A percentile compares a stretch with the other conserved stretches of the same genome.
These are phyloP conservation scores for Latrodectus geometricus DNA, from an alignment of 1,140 invertebrate genomes.

Conservation along the genomic window DNA sequence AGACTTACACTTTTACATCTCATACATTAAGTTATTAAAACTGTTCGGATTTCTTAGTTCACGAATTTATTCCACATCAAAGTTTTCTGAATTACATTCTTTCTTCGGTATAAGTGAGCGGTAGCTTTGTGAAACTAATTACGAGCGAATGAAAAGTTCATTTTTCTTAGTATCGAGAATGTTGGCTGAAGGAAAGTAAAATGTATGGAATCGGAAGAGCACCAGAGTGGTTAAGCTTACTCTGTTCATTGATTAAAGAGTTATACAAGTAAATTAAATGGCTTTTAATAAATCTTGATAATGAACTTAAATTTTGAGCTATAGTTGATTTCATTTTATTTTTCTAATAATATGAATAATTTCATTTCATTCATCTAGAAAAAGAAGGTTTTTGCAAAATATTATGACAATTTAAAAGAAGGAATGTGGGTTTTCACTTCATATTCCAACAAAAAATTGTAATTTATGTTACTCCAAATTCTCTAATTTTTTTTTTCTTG, in stretches of 20 bases:
- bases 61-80: constrained; percentile 39
- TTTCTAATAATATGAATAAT: not conserved
- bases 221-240: not conserved
- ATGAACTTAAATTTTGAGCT: constrained; percentile 18
- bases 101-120: not conserved
- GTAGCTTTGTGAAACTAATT: constrained; percentile 31
- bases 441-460: too few relatives aligned
- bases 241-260: constrained; percentile 15
- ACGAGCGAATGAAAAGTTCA: constrained; percentile 36
- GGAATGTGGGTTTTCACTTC: too few relatives aligned
- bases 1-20: constrained; percentile 4
- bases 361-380: not conserved
- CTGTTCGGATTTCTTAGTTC: constrained; percentile 22
- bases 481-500: too few relatives aligned
- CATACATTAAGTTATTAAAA: constrained; percentile 40
- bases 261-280: constrained; percentile 4
- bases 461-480: too few relatives aligned
- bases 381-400: not conserved
- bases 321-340: not conserved
- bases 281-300: constrained; percentile 34
- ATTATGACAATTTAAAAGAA: too few relatives aligned
- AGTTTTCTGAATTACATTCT: constrained; percentile 43
- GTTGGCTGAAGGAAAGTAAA: constrained; percentile 16
- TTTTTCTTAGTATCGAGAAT: constrained; percentile 20
- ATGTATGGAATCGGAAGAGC: constrained; percentile 10